Evolutionary conservation across 2,888 invertebrate genomes (phyloP), one percentile per base, ranked within the genome.

Genomic region (Luffia ferchaultella): DNA sequence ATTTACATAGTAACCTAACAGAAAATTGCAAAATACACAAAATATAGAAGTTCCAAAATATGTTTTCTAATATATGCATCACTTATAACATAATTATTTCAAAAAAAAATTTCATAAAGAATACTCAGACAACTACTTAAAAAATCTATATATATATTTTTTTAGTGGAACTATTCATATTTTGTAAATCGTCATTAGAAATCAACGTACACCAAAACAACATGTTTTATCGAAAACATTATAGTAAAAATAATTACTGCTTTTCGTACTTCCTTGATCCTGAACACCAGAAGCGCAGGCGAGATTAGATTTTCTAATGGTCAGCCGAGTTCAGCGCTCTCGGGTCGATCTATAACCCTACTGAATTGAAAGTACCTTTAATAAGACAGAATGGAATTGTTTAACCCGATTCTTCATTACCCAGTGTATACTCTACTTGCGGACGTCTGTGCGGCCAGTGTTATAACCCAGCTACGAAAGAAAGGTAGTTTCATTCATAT

Each of bases 301-400:
- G 57, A 65, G 67, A 67, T 69, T 67, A 67, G 62, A 66, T 68
- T 68, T 68, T 66, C 65, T 69, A 65, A 69, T 69, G 66, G 65
- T 62, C 63, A 61, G 59, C 62, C 55, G 61, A 62, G 67, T 66
- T 67, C 66, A 65, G 57, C 64, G 62, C 62, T 67, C 68, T 61
- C 50, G 42, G 62, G 65, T 65, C 62, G 60, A 55, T 42, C 43
- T 43, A 49, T 52, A 54, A 56, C 62, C 55, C 57, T 53, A 42
- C 20, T 54, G 53, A 53, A 48, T 52, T 43, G 46, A 49, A n/a
- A 30, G 12, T 30, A 3, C 12, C 5, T 30, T 30, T 12, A 7
- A 7, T 30, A 12, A 3, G 12, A 3, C 3, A 7, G 12, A 30
- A 30, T 7, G 5, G 30, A 30, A 12, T 30, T 7, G 30, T 12